phyloP scores from a whole-genome alignment of 2,797 vertebrate species.

The Spinus pinus region DNA sequence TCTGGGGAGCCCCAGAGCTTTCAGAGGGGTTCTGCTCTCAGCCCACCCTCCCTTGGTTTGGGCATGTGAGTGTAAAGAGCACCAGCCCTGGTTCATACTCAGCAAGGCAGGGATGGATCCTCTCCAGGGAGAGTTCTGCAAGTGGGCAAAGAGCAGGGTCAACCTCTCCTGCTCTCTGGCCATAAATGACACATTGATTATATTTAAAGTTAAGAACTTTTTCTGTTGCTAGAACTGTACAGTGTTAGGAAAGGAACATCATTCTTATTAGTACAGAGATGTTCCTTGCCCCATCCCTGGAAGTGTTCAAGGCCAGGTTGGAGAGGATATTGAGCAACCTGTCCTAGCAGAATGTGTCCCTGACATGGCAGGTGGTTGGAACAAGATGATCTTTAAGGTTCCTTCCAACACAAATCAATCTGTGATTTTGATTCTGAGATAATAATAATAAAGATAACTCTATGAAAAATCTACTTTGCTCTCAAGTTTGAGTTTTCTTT shows the following conservation, averaged over 20 bases:
- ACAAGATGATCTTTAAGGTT: neutral
- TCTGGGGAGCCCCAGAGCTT: neutral
- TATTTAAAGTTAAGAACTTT: neutral
- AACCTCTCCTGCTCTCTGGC: neutral
- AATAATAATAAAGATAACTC: neutral
- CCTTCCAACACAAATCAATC: neutral
- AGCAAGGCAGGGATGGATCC: neutral
- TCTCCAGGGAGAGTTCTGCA: neutral
- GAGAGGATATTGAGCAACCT: neutral
- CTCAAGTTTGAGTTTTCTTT: neutral
- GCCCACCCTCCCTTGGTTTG: neutral
- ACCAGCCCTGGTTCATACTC: neutral
- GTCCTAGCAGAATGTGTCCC: neutral
- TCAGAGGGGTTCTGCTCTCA: neutral
- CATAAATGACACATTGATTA: neutral
- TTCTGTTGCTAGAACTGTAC: neutral
- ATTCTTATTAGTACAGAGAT: neutral
- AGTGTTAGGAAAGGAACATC: neutral
- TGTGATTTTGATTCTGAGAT: neutral
- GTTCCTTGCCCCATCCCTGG: neutral
- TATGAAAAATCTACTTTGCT: neutral
- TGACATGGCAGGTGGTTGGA: neutral
- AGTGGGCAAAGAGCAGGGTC: neutral
- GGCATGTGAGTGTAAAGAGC: accelerated
- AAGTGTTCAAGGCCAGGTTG: neutral